phyloP scores from a whole-genome alignment of 2,113 vertebrate species.

The Capreolus pygargus region DNA sequence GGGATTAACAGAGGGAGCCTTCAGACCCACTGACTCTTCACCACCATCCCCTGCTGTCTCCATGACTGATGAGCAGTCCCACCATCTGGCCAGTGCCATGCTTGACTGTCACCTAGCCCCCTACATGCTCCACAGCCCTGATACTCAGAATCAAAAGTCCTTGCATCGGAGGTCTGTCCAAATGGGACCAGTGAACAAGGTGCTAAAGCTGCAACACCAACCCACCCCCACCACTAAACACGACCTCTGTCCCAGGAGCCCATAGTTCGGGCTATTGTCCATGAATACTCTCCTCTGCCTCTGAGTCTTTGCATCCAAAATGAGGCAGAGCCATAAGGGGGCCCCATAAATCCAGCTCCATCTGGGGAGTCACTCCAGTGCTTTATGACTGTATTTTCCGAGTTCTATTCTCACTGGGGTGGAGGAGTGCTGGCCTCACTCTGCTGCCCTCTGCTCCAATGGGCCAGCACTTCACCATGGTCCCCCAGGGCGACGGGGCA shows the following conservation, averaged over 20 bases:
- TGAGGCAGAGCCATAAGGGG: not conserved
- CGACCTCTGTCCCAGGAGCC: accelerated
- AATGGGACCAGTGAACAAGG: not conserved
- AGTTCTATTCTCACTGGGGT: not conserved
- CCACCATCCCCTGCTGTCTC: not conserved
- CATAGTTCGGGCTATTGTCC: accelerated
- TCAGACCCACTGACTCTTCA: not conserved
- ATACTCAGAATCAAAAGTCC: not conserved
- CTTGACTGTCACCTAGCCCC: not conserved
- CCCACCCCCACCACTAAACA: accelerated
- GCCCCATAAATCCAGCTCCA: not conserved
- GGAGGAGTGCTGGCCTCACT: not conserved
- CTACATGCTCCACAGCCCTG: not conserved
- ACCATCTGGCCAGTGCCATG: not conserved
- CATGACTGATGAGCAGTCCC: accelerated
- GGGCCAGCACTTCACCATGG: accelerated
- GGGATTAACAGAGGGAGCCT: not conserved
- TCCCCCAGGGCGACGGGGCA: accelerated
- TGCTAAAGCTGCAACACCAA: no score
- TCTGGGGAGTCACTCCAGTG: not conserved
- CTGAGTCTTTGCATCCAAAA: not conserved
- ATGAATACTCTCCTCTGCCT: not conserved
- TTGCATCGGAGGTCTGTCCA: accelerated
- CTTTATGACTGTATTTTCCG: accelerated
- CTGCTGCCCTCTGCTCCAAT: not conserved